phyloP scores from a whole-genome alignment of 2,113 vertebrate species.

The Corythaixoides concolor region DNA sequence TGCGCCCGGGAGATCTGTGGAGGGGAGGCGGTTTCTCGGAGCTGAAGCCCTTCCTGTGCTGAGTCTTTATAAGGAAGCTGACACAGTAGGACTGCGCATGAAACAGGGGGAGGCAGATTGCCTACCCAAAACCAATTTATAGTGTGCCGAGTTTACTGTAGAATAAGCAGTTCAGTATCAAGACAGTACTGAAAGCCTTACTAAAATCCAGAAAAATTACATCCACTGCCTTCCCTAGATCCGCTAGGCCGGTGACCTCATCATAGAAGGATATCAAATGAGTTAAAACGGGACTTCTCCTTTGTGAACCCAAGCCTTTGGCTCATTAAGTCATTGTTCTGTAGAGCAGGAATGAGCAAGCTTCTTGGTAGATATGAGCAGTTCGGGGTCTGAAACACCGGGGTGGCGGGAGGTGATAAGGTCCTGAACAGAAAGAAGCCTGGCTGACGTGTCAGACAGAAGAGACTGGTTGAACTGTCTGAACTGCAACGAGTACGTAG shows the following conservation, averaged over 20 bases:
- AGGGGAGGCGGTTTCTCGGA: background rate
- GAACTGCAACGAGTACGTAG: background rate
- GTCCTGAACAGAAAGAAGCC: background rate
- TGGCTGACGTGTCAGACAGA: background rate
- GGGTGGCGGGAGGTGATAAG: background rate
- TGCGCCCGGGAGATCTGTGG: rapidly evolving
- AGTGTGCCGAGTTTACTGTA: background rate
- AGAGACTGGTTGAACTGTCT: background rate
- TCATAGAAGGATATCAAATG: background rate
- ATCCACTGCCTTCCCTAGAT: background rate
- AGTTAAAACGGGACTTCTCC: background rate
- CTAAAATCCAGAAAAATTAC: background rate
- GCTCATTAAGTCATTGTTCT: background rate
- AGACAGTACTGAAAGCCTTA: background rate
- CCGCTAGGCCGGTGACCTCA: background rate
- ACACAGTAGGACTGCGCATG: rapidly evolving
- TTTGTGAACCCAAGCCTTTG: background rate
- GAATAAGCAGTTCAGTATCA: background rate
- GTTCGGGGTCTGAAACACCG: background rate
- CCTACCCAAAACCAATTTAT: rapidly evolving
- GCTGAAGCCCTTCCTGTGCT: background rate
- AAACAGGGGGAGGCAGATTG: background rate
- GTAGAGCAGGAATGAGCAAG: background rate
- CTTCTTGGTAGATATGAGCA: background rate
- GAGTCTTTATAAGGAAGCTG: rapidly evolving